A percentile compares a stretch with the other conserved stretches of the same genome.
phyloP scores from a whole-genome alignment of 2,113 vertebrate genomes.

The Dissostichus mawsoni region DNA sequence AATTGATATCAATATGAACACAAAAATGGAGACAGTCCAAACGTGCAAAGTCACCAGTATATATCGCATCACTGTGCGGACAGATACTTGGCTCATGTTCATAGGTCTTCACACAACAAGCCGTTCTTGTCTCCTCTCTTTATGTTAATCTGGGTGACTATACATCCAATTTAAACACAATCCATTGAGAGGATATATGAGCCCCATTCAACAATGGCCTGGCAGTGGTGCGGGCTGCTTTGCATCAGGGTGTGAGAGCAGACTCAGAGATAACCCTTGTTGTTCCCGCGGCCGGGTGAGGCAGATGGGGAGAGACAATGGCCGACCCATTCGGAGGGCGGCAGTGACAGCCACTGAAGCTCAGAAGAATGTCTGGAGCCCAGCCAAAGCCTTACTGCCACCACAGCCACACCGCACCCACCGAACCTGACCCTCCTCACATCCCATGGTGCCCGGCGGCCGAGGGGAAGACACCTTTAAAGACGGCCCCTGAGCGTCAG shows the following conservation, averaged over 20 bases:
- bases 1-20: not conserved
- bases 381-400: slow-evolving; percentile 81
- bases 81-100: slow-evolving; percentile 39
- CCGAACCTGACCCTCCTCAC: slow-evolving; percentile 88
- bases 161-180: slow-evolving; percentile 59
- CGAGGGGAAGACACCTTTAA: slow-evolving; percentile 94
- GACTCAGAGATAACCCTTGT: slow-evolving; percentile 92
- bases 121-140: slow-evolving; percentile 8
- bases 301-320: slow-evolving; percentile 96
- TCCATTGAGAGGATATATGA: slow-evolving; percentile 67
- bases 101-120: slow-evolving; percentile 24
- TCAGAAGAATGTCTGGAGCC: slow-evolving; percentile 91
- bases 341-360: slow-evolving; percentile 91
- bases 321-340: slow-evolving; percentile 87
- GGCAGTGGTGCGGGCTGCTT: slow-evolving; percentile 86
- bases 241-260: slow-evolving; percentile 87
- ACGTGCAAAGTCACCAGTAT: slow-evolving; percentile 31
- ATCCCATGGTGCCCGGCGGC: slow-evolving; percentile 91
- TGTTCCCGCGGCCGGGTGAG: slow-evolving; percentile 84
- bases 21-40: not conserved
- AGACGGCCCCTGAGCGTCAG: slow-evolving; percentile 89
- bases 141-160: slow-evolving; percentile 36
- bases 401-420: slow-evolving; percentile 72
- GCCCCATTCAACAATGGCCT: slow-evolving; percentile 77
- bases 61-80: slow-evolving; percentile 28